Base-by-base conservation (phyloP, 30 jellyfish, hydroid and myxozoan genomes). In the Mastigias papua region DNA sequence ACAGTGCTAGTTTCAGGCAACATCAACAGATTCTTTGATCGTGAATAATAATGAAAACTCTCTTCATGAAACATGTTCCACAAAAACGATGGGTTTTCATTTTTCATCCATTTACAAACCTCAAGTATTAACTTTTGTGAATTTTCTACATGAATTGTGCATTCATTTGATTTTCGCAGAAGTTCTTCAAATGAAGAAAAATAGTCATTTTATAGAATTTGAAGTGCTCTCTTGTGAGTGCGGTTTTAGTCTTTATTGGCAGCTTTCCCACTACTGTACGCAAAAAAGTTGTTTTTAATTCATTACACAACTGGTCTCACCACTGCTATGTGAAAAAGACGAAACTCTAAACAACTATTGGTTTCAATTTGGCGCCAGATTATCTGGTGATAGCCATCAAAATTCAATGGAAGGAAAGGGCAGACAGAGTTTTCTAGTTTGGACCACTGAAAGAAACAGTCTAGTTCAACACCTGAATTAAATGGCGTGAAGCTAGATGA, bases 11-110 rank as follows among this genome's bases (percentile, higher is more conserved):
- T 29, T 25, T 28, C 2, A 69, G 60, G 60, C 58, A 69, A 69
- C 60, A 69, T 69, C 26, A 69, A 17, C 80, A 69, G 80, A 6
- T 22, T 69, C 80, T 69, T 69, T 29, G 58, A 33, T 33, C 54
- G 48, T 69, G 11, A 69, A 69, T 69, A 2, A 27, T 69, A 21
- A 1, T 69, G 72, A 27, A 21, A 5, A 60, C 33, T 34, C 80
- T 69, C 28, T 13, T 27, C 57, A 13, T 28, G 60, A 57, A 69
- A 28, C 80, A 29, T 69, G 35, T 69, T 17, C 50, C 79, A 67
- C 79, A 60, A 5, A 27, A 60, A 60, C 9, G 72, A 60, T 60
- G 72, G 72, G 72, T 60, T 60, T 60, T 60, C 72, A 42, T 42
- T 42, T 42, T 42, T 42, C 54, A 42, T 4, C 7, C 54, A 42